Percentiles rank a stretch among this genome's conserved stretches.
Evolutionary conservation across 2,113 vertebrate species (phyloP).

Genomic region (Theristicus caerulescens): DNA sequence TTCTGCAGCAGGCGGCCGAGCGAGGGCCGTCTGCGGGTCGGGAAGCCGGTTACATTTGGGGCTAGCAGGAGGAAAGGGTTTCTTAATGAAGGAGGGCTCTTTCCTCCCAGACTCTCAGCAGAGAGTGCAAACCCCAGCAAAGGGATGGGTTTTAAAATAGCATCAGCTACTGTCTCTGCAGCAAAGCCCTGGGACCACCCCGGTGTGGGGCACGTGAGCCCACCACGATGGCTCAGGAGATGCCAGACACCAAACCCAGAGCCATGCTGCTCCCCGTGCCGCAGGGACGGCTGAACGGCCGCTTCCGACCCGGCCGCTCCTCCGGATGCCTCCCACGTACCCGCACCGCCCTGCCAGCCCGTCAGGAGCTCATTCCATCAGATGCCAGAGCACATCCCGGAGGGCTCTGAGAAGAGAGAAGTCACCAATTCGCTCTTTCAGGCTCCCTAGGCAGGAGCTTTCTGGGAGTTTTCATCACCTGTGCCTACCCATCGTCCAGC

Average conservation of each 20-base stretch:
- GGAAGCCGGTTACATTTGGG: background rate
- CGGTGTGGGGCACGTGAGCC: fast-evolving
- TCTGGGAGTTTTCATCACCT: background rate
- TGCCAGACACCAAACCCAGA: background rate
- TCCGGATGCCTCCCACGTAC: background rate
- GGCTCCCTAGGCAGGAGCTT: background rate
- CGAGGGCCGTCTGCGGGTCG: background rate
- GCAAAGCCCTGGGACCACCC: background rate
- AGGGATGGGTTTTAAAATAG: background rate
- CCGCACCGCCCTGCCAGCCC: background rate
- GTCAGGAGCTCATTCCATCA: background rate
- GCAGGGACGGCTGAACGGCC: fast-evolving
- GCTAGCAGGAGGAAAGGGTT: background rate
- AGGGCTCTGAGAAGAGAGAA: background rate
- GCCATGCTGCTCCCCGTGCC: fast-evolving
- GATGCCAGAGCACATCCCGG: background rate
- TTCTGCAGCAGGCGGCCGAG: background rate
- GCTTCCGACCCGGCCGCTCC: fast-evolving
- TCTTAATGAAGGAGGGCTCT: background rate
- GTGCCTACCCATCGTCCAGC: background rate
- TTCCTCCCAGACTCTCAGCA: background rate
- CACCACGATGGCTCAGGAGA: background rate
- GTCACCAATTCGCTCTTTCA: background rate
- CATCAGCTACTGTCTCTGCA: background rate
- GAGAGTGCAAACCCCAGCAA: background rate